Percentiles rank a stretch among this genome's conserved stretches.
phyloP scores from a whole-genome alignment of 2,888 invertebrate genomes.

The Brachyopa scutellaris region DNA sequence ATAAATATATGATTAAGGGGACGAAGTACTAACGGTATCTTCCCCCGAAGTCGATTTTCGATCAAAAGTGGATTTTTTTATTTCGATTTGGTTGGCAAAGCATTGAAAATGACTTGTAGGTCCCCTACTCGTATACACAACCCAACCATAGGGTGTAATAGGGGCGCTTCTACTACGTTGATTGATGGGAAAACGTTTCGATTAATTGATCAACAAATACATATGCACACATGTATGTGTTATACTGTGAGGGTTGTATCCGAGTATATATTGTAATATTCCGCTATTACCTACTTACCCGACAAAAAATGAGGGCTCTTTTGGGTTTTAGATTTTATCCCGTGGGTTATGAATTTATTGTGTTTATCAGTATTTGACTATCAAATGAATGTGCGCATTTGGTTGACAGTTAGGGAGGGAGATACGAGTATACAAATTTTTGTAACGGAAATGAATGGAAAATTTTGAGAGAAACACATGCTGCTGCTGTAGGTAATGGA shows the following conservation, averaged over 20 bases:
- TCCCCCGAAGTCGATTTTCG: conserved; percentile 31
- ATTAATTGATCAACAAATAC: conserved; percentile 55
- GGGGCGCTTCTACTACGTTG: conserved; percentile 11
- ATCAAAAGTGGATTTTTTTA: conserved; percentile 19
- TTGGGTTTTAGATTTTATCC: neutral
- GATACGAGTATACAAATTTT: no score
- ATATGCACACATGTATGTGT: neutral
- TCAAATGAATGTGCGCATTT: conserved; percentile 47
- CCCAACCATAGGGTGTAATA: conserved; percentile 17
- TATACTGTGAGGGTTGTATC: conserved; percentile 16
- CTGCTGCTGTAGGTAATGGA: no score
- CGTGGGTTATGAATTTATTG: conserved; percentile 48
- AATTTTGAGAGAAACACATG: conserved; percentile 16
- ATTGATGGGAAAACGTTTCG: conserved; percentile 50
- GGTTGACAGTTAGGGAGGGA: conserved; percentile 32
- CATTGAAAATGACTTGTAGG: conserved; percentile 29
- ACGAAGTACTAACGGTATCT: neutral
- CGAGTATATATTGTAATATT: conserved; percentile 32
- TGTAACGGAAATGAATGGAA: conserved; percentile 57
- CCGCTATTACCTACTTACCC: neutral
- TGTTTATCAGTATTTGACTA: conserved; percentile 47
- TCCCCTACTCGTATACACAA: neutral
- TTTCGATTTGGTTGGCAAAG: conserved; percentile 35
- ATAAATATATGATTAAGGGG: conserved; percentile 24
- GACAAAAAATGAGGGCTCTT: conserved; percentile 42